A percentile compares a stretch with the other conserved stretches of the same genome.
These are phyloP conservation scores for Carduelis carduelis DNA, from an alignment of 2,797 vertebrate species.

Conservation along the genomic window DNA sequence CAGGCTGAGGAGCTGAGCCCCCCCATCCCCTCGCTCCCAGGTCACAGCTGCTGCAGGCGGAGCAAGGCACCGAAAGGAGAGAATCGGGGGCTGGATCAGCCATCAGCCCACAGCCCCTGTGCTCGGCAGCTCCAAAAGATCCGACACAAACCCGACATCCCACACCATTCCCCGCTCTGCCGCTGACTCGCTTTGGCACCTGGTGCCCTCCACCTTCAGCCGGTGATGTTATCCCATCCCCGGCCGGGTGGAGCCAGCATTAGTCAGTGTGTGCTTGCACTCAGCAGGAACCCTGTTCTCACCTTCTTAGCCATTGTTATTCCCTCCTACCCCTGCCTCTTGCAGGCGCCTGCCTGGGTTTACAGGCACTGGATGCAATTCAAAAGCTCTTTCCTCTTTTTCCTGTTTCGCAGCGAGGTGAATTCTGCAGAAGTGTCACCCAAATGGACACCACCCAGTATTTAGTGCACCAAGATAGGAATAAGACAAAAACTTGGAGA, in stretches of 20 bases:
- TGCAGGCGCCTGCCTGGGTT: background rate
- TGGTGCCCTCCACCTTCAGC: background rate
- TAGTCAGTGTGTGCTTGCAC: background rate
- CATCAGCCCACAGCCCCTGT: background rate
- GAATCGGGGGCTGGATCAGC: background rate
- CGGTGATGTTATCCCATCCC: background rate
- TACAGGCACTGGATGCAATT: background rate
- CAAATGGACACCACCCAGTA: background rate
- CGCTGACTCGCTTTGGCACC: background rate
- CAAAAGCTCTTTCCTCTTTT: background rate
- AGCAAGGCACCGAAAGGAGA: background rate
- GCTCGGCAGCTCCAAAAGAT: background rate
- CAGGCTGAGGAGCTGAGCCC: background rate
- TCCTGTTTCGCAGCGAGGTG: background rate
- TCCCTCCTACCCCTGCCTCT: background rate
- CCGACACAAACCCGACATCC: background rate
- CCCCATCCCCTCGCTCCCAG: background rate
- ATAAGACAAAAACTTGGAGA: background rate
- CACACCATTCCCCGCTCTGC: background rate
- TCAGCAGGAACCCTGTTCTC: background rate
- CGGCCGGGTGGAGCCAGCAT: background rate
- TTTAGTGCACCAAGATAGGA: background rate
- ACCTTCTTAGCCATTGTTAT: background rate
- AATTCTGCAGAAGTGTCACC: background rate
- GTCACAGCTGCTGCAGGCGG: background rate